A percentile compares a stretch with the other conserved stretches of the same genome.
These are phyloP conservation scores for Ageneiosus marmoratus DNA, from an alignment of 2,113 vertebrate species.

Conservation along the genomic window DNA sequence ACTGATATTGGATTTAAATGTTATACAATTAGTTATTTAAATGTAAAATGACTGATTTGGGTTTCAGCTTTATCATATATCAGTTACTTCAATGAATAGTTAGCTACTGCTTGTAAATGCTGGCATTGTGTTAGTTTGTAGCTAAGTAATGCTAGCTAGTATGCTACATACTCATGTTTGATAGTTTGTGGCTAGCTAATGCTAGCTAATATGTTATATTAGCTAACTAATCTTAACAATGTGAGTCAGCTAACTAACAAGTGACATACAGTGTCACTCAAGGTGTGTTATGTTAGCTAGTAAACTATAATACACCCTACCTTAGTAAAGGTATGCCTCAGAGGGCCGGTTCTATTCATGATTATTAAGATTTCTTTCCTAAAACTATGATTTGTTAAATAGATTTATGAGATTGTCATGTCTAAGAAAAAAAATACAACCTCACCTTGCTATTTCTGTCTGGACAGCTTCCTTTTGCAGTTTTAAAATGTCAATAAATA, in stretches of 20 bases:
- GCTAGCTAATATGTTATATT: not conserved
- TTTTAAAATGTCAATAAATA: not conserved
- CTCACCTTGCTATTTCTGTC: not conserved
- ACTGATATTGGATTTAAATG: not conserved
- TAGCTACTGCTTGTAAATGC: too few relatives aligned
- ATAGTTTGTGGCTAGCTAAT: not conserved
- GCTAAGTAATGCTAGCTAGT: not conserved
- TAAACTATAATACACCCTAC: not conserved
- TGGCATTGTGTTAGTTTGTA: not conserved
- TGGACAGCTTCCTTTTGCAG: not conserved
- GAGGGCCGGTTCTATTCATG: not conserved
- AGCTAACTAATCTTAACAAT: not conserved
- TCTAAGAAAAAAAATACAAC: not conserved
- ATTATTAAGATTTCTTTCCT: not conserved
- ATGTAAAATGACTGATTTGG: not conserved
- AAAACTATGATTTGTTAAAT: not conserved
- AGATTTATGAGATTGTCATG: not conserved
- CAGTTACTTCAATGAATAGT: too few relatives aligned
- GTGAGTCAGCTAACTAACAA: not conserved
- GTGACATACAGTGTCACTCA: not conserved
- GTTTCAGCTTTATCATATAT: not conserved
- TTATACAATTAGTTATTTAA: not conserved
- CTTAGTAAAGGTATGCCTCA: not conserved
- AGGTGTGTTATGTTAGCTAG: not conserved
- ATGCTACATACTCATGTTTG: not conserved